Evolutionary conservation across 2,113 vertebrate genomes (phyloP).

Genomic region (Choloepus hoffmanni): DNA sequence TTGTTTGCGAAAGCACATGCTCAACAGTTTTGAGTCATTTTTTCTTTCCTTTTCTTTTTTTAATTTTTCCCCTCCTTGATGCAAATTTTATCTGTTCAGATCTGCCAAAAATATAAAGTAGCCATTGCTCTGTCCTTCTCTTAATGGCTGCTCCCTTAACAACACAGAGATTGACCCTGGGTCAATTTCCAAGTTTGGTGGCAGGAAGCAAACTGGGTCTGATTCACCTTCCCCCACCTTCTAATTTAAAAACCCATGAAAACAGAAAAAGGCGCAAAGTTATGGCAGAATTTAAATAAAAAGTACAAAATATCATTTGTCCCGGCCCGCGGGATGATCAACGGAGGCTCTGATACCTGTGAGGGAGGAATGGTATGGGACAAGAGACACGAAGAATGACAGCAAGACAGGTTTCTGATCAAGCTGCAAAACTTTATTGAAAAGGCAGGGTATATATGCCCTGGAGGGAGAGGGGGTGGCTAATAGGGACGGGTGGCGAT

Average conservation of each 20-base stretch:
- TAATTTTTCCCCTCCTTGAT: background rate
- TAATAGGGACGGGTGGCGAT: too few relatives aligned
- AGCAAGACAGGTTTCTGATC: too few relatives aligned
- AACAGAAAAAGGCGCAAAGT: background rate
- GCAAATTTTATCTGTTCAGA: background rate
- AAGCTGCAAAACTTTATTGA: too few relatives aligned
- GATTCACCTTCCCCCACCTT: background rate
- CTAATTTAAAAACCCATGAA: background rate
- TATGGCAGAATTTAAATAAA: slow-evolving; percentile 38
- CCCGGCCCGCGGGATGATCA: too few relatives aligned
- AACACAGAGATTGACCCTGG: background rate
- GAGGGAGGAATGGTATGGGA: too few relatives aligned
- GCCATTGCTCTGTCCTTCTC: background rate
- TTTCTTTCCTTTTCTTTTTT: background rate
- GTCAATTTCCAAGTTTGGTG: background rate
- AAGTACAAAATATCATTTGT: background rate
- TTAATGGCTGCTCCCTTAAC: background rate
- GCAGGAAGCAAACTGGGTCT: background rate
- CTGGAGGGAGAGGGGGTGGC: too few relatives aligned
- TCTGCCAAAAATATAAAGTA: background rate
- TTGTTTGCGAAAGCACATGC: background rate
- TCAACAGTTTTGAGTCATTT: slow-evolving; percentile 10
- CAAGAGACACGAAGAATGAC: too few relatives aligned
- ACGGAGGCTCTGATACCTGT: too few relatives aligned
- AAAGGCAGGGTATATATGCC: too few relatives aligned